Percentiles rank a stretch among this genome's conserved stretches.
phyloP scores from a whole-genome alignment of 1,140 invertebrate genomes.

The Lamellibrachia luymesi region DNA sequence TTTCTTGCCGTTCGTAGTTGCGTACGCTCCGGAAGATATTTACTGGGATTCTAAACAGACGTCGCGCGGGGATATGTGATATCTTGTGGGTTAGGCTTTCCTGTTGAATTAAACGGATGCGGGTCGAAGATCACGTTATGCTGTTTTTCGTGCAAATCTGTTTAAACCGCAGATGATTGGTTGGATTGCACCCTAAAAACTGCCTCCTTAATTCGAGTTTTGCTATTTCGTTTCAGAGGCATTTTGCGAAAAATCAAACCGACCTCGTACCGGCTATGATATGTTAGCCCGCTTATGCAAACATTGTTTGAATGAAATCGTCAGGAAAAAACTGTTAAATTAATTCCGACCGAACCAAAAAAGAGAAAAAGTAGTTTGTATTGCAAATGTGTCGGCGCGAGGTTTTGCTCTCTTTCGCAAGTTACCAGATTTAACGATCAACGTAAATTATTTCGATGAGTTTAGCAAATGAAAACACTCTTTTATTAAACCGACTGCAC shows the following conservation, averaged over 20 bases:
- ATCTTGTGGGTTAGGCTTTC: not conserved
- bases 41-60: not conserved
- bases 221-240: not conserved
- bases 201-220: not conserved
- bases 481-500: too few species aligned
- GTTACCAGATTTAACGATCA: not conserved
- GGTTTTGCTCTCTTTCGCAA: not conserved
- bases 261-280: not conserved
- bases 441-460: not conserved
- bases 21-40: not conserved
- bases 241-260: not conserved
- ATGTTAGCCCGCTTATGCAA: not conserved
- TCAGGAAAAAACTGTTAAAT: not conserved
- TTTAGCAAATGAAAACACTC: not conserved
- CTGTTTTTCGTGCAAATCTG: not conserved
- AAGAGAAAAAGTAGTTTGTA: not conserved
- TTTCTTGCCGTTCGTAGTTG: not conserved
- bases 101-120: not conserved
- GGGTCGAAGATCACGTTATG: not conserved
- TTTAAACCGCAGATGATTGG: not conserved
- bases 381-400: not conserved
- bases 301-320: not conserved
- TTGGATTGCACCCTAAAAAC: not conserved
- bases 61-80: not conserved
- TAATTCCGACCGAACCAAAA: not conserved